Conservation (phyloP, 2,113 vertebrate genomes). For the Phylloscopus trochiloides region DNA sequence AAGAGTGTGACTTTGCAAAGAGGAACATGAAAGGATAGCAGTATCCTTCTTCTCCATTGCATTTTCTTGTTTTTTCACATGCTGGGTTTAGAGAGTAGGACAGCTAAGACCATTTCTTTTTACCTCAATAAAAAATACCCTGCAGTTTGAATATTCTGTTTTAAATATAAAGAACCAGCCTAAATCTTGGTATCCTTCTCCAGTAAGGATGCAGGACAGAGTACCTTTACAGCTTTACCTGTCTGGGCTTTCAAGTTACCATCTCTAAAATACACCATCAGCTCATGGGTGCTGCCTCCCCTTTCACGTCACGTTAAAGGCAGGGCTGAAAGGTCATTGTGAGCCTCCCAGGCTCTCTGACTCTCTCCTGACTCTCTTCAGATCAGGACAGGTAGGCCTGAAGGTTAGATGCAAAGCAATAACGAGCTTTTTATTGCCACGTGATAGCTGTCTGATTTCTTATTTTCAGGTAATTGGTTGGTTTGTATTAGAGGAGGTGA, state of each 20-base stretch:
- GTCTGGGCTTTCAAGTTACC: background rate
- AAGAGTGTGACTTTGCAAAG: background rate
- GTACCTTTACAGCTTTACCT: background rate
- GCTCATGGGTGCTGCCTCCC: background rate
- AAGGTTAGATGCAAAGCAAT: background rate
- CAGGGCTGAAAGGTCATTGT: background rate
- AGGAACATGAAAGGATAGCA: background rate
- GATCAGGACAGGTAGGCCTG: background rate
- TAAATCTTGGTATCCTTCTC: background rate
- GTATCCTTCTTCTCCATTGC: background rate
- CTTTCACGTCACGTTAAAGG: accelerated
- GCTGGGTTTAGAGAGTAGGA: background rate
- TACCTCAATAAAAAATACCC: accelerated
- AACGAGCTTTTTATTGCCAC: background rate
- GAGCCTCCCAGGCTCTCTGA: background rate
- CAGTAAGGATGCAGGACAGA: background rate
- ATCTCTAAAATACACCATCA: background rate
- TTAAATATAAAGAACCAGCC: background rate
- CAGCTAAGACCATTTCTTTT: background rate
- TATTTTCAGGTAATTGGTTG: background rate
- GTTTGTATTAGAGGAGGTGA: background rate
- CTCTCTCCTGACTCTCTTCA: background rate
- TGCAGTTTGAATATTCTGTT: background rate
- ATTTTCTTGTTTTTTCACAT: background rate
- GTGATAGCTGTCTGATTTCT: background rate